These are phyloP conservation scores for Neosilurus mollespiculum DNA, from an alignment of 2,797 vertebrate genomes.

Conservation along the genomic window DNA sequence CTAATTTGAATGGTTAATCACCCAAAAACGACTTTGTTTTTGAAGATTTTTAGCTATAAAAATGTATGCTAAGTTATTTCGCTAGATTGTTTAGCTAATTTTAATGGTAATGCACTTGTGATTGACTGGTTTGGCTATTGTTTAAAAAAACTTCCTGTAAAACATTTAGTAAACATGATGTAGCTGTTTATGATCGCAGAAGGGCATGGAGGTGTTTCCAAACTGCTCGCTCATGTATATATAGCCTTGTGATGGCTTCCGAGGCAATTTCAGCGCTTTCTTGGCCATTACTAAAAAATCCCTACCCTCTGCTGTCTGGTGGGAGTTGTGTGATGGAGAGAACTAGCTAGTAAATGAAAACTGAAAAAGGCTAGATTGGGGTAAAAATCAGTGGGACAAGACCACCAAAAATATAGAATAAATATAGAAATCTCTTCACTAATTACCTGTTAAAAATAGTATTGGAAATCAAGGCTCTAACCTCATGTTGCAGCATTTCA, in stretches of 20 bases:
- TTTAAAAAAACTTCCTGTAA: background rate
- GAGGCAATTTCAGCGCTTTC: background rate
- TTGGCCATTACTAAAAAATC: background rate
- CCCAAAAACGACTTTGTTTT: background rate
- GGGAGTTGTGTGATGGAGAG: background rate
- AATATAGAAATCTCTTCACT: constrained; percentile 7
- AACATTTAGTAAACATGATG: background rate
- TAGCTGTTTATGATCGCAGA: background rate
- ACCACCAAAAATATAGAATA: background rate
- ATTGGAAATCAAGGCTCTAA: background rate
- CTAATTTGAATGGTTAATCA: background rate
- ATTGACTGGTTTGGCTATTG: background rate
- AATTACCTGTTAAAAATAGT: background rate
- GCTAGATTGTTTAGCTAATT: background rate
- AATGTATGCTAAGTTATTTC: background rate
- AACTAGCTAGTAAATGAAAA: background rate
- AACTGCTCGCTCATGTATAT: constrained; percentile 3
- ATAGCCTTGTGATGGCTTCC: background rate
- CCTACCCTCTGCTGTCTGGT: background rate
- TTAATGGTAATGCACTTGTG: background rate
- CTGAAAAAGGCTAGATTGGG: background rate
- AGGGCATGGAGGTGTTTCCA: background rate
- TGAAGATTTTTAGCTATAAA: background rate
- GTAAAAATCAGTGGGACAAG: background rate
- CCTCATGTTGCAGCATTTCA: constrained; percentile 4